Evolutionary conservation across 2,888 invertebrate genomes (phyloP), one percentile per base, ranked within the genome.

Genomic region (Metacarcinus magister): DNA sequence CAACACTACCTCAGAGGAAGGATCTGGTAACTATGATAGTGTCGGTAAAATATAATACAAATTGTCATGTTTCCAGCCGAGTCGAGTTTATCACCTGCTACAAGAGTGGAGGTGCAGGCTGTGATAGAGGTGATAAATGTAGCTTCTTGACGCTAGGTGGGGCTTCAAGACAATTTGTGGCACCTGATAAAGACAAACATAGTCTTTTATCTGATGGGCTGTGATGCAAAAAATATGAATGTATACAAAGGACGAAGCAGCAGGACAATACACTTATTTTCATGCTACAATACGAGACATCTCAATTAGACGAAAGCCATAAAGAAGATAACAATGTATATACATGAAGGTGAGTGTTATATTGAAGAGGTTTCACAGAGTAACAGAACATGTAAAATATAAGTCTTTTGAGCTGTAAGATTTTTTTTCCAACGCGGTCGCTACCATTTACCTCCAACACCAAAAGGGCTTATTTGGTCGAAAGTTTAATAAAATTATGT

Each of bases 1-100:
- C 82, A 32, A 7, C 82, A 82, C 10, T 32, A 32, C 28, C 28
- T 82, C 7, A 82, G 19, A 32, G 28, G 19, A n/a, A 82, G 8
- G 3, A 32, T 82, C 28, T 28, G 7, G 7, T 82, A 82, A 82
- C 10, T 32, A 2, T 82, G 82, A 82, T 82, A 82, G 32, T 32
- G 32, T 82, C 32, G 82, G 82, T 67, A 67, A 67, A 67, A 67
- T 67, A n/a, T 67, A 67, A 67, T 67, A 16, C 67, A 67, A 67
- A 67, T 23, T 67, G 67, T 67, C 67, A 67, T 23, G 67, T 67
- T 67, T 67, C 67, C 23, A 19, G 16, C 16, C n/a, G 67, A 16
- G 67, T 67, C 23, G n/a, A 67, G 67, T n/a, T 67, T 67, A 67
- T 67, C 67, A n/a, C 67, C 23, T 67, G 67, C 67, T 67, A n/a